A percentile compares a stretch with the other conserved stretches of the same genome.
These are phyloP conservation scores for Actinopyga echinites DNA, from an alignment of 53 echinoderm and acorn worm species.

Conservation along the genomic window DNA sequence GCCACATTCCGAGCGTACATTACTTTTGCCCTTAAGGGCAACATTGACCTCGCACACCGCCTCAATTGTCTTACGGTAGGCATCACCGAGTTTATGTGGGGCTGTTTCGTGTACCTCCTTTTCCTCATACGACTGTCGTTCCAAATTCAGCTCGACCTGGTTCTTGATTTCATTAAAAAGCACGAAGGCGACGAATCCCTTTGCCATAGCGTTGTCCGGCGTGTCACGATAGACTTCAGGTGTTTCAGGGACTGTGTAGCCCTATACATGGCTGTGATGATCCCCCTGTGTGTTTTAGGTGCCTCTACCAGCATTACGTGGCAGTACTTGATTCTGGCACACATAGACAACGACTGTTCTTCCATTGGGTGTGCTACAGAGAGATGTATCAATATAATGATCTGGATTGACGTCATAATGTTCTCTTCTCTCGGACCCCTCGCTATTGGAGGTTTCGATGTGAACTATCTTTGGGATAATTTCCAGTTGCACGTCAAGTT, in stretches of 20 bases:
- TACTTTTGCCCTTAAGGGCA: neutral
- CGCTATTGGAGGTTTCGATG: neutral
- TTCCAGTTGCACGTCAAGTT: conserved; percentile 12
- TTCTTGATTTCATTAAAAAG: neutral
- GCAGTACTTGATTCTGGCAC: neutral
- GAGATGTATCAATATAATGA: conserved; percentile 11
- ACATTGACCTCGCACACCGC: neutral
- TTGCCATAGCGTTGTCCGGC: neutral
- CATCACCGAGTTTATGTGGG: conserved; percentile 15
- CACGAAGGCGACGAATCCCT: neutral
- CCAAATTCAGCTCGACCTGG: conserved; percentile 1
- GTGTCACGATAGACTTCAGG: neutral
- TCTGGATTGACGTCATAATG: conserved; percentile 23
- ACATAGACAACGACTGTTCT: neutral
- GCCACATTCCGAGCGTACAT: neutral
- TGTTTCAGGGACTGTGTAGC: conserved; percentile 8
- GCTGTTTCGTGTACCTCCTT: conserved; percentile 11
- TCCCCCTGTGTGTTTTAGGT: neutral
- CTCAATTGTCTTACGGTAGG: neutral
- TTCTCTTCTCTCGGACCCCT: too few relatives aligned
- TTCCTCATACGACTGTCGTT: conserved; percentile 3
- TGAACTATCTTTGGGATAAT: neutral
- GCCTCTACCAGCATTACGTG: conserved; percentile 8
- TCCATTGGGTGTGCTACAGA: neutral
- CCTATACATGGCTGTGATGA: neutral